A percentile compares a stretch with the other conserved stretches of the same genome.
Conservation (phyloP, 1,140 invertebrate species). For the Cyrtorhinus lividipennis region DNA sequence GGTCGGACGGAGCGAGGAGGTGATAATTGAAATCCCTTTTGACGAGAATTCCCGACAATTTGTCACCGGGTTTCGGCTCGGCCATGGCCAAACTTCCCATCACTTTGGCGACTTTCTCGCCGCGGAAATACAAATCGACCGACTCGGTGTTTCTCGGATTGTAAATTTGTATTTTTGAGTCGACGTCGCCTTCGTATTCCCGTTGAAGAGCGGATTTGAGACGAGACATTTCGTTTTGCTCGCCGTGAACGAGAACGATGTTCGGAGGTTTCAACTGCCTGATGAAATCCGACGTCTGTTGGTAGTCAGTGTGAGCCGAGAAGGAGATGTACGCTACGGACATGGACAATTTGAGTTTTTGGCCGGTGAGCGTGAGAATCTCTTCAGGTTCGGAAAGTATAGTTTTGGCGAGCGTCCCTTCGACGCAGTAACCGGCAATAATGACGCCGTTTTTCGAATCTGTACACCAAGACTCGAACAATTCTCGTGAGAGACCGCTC, state of each 20-base stretch:
- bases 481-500: slow-evolving; percentile 87
- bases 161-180: slow-evolving; percentile 79
- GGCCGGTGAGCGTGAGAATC: slow-evolving; percentile 86
- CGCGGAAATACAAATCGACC: slow-evolving; percentile 85
- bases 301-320: slow-evolving; percentile 97
- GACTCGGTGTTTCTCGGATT: slow-evolving; percentile 92
- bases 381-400: slow-evolving; percentile 97
- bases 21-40: slow-evolving; percentile 99
- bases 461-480: slow-evolving; percentile 98
- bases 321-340: slow-evolving; percentile 99
- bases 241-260: slow-evolving; percentile 94
- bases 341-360: slow-evolving; percentile 91
- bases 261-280: slow-evolving; percentile 85
- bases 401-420: slow-evolving; percentile 94
- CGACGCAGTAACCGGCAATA: slow-evolving; percentile 96
- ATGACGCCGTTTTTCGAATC: slow-evolving; percentile 96
- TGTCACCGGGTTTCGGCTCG: slow-evolving; percentile 57
- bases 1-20: slow-evolving; percentile 75
- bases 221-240: slow-evolving; percentile 96
- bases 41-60: slow-evolving; percentile 83
- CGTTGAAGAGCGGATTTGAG: slow-evolving; percentile 84
- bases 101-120: slow-evolving; percentile 39
- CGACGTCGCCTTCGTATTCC: slow-evolving; percentile 84
- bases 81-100: slow-evolving; percentile 83
- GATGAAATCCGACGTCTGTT: slow-evolving; percentile 97